These are phyloP conservation scores for Chirona hameri DNA, from an alignment of 2,888 invertebrate species.

Conservation along the genomic window DNA sequence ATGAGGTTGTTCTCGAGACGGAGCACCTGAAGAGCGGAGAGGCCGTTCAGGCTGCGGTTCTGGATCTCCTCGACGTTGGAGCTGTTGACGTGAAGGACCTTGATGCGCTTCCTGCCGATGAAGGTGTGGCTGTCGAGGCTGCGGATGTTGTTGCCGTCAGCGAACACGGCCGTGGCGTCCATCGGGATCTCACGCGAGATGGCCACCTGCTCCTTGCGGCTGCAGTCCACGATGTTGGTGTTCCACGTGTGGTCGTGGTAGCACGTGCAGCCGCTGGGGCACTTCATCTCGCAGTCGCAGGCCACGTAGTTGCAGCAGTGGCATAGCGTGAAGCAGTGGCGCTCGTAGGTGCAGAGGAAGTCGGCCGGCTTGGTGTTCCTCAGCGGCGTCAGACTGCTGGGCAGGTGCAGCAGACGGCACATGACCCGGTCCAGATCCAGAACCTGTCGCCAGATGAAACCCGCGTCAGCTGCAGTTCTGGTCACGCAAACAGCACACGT, in stretches of 20 bases:
- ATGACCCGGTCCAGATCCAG: neutral
- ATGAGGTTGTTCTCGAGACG: slow-evolving; percentile 85
- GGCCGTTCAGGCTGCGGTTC: slow-evolving; percentile 86
- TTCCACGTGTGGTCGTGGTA: slow-evolving; percentile 93
- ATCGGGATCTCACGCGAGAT: slow-evolving; percentile 84
- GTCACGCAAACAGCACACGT: too few relatives aligned
- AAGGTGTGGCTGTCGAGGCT: slow-evolving; percentile 84
- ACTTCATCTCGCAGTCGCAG: slow-evolving; percentile 96
- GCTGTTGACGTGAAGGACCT: slow-evolving; percentile 80
- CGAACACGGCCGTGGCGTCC: slow-evolving; percentile 91
- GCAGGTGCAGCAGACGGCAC: neutral
- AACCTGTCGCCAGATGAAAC: neutral
- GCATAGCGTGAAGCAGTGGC: slow-evolving; percentile 89
- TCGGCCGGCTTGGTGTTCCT: slow-evolving; percentile 59
- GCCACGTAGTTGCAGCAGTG: slow-evolving; percentile 96
- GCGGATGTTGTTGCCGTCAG: slow-evolving; percentile 86
- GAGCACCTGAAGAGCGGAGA: slow-evolving; percentile 70
- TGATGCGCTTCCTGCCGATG: slow-evolving; percentile 84
- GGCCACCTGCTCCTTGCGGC: slow-evolving; percentile 70
- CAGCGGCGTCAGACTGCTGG: neutral
- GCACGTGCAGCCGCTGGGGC: slow-evolving; percentile 88
- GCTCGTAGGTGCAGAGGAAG: slow-evolving; percentile 87
- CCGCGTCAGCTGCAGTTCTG: neutral
- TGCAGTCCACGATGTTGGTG: slow-evolving; percentile 88
- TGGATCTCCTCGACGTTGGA: slow-evolving; percentile 78